Percentiles rank a stretch among this genome's conserved stretches.
Evolutionary conservation across 2,888 invertebrate species (phyloP).

Genomic region (Drosophila koepferae): DNA sequence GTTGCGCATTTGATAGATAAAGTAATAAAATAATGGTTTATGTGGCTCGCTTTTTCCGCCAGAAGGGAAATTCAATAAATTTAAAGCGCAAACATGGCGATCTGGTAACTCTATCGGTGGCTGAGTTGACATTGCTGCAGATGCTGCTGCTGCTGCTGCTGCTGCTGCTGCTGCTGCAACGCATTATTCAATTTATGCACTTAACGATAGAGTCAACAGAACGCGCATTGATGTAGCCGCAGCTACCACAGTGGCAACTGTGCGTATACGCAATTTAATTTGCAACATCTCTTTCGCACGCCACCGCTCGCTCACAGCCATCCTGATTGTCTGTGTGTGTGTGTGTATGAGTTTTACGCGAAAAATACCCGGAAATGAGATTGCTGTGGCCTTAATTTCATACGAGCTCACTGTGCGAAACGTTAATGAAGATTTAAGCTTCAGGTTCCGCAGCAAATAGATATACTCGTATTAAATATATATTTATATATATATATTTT

Average conservation of each 20-base stretch:
- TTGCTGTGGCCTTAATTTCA: slow-evolving; percentile 66
- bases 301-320: background rate
- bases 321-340: background rate
- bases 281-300: slow-evolving; percentile 39
- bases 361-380: slow-evolving; percentile 69
- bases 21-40: slow-evolving; percentile 52
- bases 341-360: slow-evolving; percentile 15
- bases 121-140: slow-evolving; percentile 44
- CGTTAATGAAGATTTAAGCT: slow-evolving; percentile 50
- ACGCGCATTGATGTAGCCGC: slow-evolving; percentile 31
- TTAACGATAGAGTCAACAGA: slow-evolving; percentile 67
- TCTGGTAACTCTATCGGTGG: slow-evolving; percentile 46
- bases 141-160: slow-evolving; percentile 20
- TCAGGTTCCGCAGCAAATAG: background rate
- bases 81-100: slow-evolving; percentile 44
- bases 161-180: slow-evolving; percentile 22
- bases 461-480: slow-evolving; percentile 1
- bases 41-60: slow-evolving; percentile 43
- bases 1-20: slow-evolving; percentile 36
- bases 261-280: slow-evolving; percentile 76
- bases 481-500: background rate
- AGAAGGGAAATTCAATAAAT: slow-evolving; percentile 53
- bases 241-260: slow-evolving; percentile 55
- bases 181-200: slow-evolving; percentile 74
- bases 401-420: slow-evolving; percentile 23